Conservation (phyloP, 2,113 vertebrate genomes). For the Psittacara wagleri region DNA sequence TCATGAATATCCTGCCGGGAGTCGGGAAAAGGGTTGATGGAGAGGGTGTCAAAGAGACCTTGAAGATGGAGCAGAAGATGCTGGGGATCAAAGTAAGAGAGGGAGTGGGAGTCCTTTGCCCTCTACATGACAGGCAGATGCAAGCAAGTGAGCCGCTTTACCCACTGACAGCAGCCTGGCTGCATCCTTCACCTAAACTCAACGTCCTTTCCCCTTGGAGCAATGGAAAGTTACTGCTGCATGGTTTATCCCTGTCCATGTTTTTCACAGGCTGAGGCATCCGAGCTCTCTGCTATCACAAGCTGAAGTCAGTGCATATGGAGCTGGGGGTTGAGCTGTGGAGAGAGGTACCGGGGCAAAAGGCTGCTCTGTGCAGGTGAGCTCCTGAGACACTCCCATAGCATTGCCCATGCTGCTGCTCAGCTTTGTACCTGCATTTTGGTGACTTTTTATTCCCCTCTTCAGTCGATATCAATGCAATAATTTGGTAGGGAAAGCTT, state of each 20-base stretch:
- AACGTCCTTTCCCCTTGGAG: accelerated
- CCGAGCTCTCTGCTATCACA: neutral
- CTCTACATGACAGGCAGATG: neutral
- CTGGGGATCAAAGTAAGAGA: neutral
- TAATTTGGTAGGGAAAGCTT: neutral
- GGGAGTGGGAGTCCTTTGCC: neutral
- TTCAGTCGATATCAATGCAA: neutral
- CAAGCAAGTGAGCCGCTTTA: neutral
- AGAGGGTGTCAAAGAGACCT: constrained; percentile 9
- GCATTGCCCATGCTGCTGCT: accelerated
- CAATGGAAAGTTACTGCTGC: accelerated
- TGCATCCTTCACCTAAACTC: neutral
- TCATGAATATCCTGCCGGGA: constrained; percentile 17
- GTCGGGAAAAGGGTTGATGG: neutral
- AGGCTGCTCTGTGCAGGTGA: neutral
- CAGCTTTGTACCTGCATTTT: neutral
- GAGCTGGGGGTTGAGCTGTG: neutral
- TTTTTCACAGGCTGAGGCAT: neutral
- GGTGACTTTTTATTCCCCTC: neutral
- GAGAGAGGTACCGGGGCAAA: accelerated
- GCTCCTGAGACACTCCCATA: neutral
- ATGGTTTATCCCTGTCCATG: accelerated
- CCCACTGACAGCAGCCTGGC: constrained; percentile 16
- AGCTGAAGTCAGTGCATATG: accelerated
- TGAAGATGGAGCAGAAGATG: neutral